Percentiles rank a stretch among this genome's conserved stretches.
phyloP scores from a whole-genome alignment of 1,140 invertebrate genomes.

The Bicyclus anynana region DNA sequence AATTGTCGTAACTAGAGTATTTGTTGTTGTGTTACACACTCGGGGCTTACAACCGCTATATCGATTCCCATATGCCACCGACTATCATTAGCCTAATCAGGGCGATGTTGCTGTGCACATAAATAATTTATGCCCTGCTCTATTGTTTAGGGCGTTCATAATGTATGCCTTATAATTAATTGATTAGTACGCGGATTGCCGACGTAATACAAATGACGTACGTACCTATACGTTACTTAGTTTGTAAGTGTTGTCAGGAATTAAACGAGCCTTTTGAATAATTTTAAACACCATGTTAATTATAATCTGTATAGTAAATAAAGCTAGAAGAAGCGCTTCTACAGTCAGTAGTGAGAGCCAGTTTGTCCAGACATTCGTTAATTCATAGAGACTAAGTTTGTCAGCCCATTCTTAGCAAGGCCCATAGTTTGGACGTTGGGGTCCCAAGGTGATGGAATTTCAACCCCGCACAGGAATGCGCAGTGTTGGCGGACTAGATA shows the following conservation, averaged over 20 bases:
- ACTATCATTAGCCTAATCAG: slow-evolving; percentile 27
- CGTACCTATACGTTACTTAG: background rate
- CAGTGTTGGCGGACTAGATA: too few relatives aligned
- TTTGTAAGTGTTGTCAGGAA: background rate
- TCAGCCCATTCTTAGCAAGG: too few relatives aligned
- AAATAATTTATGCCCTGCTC: slow-evolving; percentile 25
- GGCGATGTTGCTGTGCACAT: slow-evolving; percentile 14
- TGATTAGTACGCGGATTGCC: background rate
- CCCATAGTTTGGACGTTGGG: too few relatives aligned
- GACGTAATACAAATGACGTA: background rate
- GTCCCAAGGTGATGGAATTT: too few relatives aligned
- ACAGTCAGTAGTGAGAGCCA: too few relatives aligned
- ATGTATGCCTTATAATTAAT: slow-evolving; percentile 11
- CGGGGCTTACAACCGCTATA: slow-evolving; percentile 5
- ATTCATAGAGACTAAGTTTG: too few relatives aligned
- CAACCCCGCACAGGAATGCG: too few relatives aligned
- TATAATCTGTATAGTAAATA: too few relatives aligned
- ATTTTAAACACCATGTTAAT: too few relatives aligned
- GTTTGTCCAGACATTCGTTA: too few relatives aligned
- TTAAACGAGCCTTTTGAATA: background rate
- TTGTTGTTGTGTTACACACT: slow-evolving; percentile 5
- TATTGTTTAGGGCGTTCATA: slow-evolving; percentile 18
- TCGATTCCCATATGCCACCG: slow-evolving; percentile 15
- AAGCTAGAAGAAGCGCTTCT: too few relatives aligned
- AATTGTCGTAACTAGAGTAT: background rate